Conservation (phyloP, 2,113 vertebrate species). For the Clupea harengus region DNA sequence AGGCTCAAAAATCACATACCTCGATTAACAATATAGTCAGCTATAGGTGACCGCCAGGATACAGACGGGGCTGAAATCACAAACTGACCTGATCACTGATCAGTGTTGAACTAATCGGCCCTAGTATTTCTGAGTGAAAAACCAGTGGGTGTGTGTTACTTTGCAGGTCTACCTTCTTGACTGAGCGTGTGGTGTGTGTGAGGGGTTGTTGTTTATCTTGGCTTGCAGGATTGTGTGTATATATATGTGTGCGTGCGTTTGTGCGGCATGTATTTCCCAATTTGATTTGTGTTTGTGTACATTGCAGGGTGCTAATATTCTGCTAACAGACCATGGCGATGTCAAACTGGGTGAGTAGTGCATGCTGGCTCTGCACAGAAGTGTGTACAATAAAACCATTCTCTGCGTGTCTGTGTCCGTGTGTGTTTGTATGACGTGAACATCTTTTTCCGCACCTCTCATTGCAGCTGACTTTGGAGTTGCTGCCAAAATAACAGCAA, state of each 20-base stretch:
- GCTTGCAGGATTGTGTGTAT: not conserved
- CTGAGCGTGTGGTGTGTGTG: not conserved
- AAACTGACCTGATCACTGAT: not conserved
- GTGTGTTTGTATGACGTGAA: slow-evolving; percentile 40
- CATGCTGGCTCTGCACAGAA: not conserved
- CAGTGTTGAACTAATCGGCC: not conserved
- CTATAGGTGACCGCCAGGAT: too few species aligned
- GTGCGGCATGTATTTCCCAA: not conserved
- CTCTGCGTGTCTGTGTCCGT: not conserved
- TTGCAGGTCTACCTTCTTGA: not conserved
- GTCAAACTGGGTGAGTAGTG: slow-evolving; percentile 90
- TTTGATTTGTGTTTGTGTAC: slow-evolving; percentile 31
- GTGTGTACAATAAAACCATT: slow-evolving; percentile 10
- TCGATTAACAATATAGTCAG: too few species aligned
- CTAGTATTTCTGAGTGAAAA: not conserved
- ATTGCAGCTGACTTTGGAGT: slow-evolving; percentile 94
- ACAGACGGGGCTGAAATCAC: not conserved
- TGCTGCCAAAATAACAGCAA: slow-evolving; percentile 98
- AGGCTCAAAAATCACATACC: too few species aligned
- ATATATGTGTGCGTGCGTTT: not conserved
- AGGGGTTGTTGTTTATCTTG: not conserved
- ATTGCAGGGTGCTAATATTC: slow-evolving; percentile 92
- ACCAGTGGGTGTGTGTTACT: not conserved
- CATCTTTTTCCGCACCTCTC: slow-evolving; percentile 30
- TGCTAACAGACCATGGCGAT: slow-evolving; percentile 91